phyloP scores from a whole-genome alignment of 1,140 invertebrate genomes.

The Drosophila kikkawai region DNA sequence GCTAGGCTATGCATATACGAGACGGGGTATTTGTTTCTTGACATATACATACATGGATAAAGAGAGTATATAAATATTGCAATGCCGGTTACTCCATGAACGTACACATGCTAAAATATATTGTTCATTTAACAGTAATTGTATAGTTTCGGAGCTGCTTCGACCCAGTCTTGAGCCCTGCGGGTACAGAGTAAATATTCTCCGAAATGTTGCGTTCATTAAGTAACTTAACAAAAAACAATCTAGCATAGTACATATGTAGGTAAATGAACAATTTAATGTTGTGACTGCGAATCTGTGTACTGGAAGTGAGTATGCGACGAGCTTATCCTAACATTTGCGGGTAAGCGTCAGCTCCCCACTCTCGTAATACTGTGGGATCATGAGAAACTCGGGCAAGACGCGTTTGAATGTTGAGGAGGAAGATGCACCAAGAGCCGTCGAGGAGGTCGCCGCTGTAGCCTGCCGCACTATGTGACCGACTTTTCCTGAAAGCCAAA shows the following conservation, averaged over 20 bases:
- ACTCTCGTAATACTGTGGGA: conserved; percentile 81
- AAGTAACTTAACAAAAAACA: conserved; percentile 8
- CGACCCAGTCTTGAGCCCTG: background rate
- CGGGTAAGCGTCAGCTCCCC: conserved; percentile 74
- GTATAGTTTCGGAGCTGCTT: background rate
- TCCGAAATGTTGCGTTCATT: background rate
- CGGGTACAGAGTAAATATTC: background rate
- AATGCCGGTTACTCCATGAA: conserved; percentile 66
- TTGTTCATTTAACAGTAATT: conserved; percentile 12
- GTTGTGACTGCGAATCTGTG: conserved; percentile 16
- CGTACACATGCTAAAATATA: conserved; percentile 20
- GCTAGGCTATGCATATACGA: conserved; percentile 73
- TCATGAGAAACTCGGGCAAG: conserved; percentile 72
- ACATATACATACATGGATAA: conserved; percentile 48
- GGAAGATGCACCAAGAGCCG: conserved; percentile 34
- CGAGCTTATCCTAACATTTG: conserved; percentile 54
- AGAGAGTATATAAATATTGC: conserved; percentile 72
- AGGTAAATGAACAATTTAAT: conserved; percentile 4
- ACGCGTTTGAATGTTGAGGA: conserved; percentile 45
- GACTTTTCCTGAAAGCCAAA: conserved; percentile 65
- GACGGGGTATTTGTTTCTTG: conserved; percentile 34
- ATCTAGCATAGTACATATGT: conserved; percentile 11
- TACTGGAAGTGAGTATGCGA: conserved; percentile 11
- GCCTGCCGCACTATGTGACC: conserved; percentile 76
- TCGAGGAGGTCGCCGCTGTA: conserved; percentile 28